Percentiles rank a stretch among this genome's conserved stretches.
Conservation (phyloP, 92 coral and sea anemone species). For the Scolanthus callimorphus region DNA sequence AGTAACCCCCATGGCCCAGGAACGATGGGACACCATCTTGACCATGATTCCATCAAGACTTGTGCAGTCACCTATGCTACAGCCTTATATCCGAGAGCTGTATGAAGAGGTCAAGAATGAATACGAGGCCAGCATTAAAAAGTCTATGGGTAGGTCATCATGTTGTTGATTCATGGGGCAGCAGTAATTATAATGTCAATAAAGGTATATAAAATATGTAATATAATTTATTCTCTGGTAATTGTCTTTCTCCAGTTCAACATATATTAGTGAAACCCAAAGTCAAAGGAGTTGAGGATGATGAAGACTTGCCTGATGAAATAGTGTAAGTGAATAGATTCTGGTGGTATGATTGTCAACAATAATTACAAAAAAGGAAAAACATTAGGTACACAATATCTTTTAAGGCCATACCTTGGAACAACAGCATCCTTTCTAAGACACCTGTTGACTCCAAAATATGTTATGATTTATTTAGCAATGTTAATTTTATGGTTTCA, state of each 20-base stretch:
- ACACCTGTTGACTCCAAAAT: not conserved
- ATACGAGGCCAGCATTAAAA: constrained; percentile 98
- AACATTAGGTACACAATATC: too few species aligned
- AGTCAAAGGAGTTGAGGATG: constrained; percentile 95
- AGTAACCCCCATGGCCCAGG: constrained; percentile 97
- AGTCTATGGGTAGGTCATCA: constrained; percentile 94
- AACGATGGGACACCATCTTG: constrained; percentile 92
- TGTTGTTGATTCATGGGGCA: too few species aligned
- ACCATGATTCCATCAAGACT: constrained; percentile 90
- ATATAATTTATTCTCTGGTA: too few species aligned
- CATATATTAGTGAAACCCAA: constrained; percentile 93
- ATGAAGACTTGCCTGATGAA: constrained; percentile 97
- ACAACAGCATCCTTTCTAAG: not conserved
- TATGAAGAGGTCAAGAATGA: constrained; percentile 80
- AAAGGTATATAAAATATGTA: too few species aligned
- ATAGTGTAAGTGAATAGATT: constrained; percentile 42
- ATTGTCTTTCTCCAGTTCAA: constrained; percentile 58
- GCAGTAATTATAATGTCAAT: too few species aligned
- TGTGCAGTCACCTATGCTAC: constrained; percentile 86
- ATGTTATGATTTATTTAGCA: not conserved
- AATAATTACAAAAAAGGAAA: too few species aligned
- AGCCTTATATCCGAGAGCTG: constrained; percentile 78
- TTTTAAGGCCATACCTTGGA: not conserved
- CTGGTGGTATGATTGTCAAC: too few species aligned
- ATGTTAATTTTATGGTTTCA: constrained; percentile 6